Evolutionary conservation across 1,140 invertebrate species (phyloP).

Genomic region (Hormaphis cornu): DNA sequence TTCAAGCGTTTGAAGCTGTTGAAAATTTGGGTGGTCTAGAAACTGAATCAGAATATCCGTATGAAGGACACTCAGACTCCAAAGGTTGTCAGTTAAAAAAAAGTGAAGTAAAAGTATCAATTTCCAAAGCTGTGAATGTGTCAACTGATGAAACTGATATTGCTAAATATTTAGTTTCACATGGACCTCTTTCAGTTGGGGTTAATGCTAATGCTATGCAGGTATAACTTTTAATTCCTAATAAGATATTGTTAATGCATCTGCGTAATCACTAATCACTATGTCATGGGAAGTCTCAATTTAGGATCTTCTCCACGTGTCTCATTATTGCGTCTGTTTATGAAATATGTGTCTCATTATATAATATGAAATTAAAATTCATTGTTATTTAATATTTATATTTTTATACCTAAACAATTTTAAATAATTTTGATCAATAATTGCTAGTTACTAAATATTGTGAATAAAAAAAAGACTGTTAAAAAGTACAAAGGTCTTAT

Average conservation of each 20-base stretch:
- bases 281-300: no score
- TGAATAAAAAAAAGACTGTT: no score
- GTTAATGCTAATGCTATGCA: constrained; percentile 98
- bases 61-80: constrained; percentile 70
- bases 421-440: no score
- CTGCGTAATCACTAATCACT: background rate
- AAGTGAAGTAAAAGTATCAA: constrained; percentile 56
- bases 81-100: constrained; percentile 61
- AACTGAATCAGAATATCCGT: constrained; percentile 83
- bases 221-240: constrained; percentile 39
- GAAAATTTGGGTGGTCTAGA: constrained; percentile 78
- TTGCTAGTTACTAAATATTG: no score
- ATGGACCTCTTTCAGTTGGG: constrained; percentile 94
- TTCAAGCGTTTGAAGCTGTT: constrained; percentile 80
- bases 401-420: no score
- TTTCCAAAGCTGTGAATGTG: constrained; percentile 78
- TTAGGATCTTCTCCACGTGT: no score
- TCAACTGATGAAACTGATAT: constrained; percentile 84
- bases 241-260: background rate
- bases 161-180: constrained; percentile 79
- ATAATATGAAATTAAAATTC: no score
- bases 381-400: constrained; percentile 33
- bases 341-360: no score
- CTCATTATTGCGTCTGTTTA: no score
- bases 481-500: no score